Base-by-base conservation (phyloP, 2,888 invertebrate genomes). In the Oscheius sp. region DNA sequence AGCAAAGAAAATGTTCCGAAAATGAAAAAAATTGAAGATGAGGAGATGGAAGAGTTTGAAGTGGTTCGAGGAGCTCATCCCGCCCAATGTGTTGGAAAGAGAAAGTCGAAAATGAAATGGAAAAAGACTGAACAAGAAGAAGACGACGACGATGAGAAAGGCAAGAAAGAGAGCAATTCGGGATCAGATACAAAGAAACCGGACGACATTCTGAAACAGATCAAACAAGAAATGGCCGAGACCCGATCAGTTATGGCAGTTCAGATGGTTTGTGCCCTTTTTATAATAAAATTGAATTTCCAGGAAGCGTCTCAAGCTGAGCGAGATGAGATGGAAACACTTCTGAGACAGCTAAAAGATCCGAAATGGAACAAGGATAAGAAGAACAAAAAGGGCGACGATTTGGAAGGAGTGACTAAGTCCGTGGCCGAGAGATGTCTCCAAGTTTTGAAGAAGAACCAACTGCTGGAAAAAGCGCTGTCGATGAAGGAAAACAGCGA, bases 31-130 rank as follows among this genome's bases (percentile, higher is more conserved):
- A 25, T 58, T 1, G 29, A 0, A 16, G 58, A 58, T 29, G 58
- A 58, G 58, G 29, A 58, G 29, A n/a, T n/a, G 13, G 58, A 58
- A n/a, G 29, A 58, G 29, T 58, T 58, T n/a, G 58, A 58, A n/a
- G 58, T 58, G n/a, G 29, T 58, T n/a, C 27, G 13, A 23, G 58
- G 58, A 25, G 29, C 58, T 29, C 7, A 13, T 21, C 55, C 55
- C 55, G 55, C 55, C 21, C 55, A 6, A 3, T 55, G 55, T 25
- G 3, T 23, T 13, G 55, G 55, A 55, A 55, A 55, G 13, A 6
- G 55, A 25, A 55, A 55, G 55, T 5, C 21, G 5, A 55, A 55
- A 21, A 21, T 55, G 55, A 21, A 25, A 25, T 55, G 55, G 55
- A 55, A 55, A 23, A 55, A 55, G 25, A 21, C 6, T 5, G 55